Evolutionary conservation across 1,140 invertebrate species (phyloP).

Genomic region (Drosophila prosaltans): DNA sequence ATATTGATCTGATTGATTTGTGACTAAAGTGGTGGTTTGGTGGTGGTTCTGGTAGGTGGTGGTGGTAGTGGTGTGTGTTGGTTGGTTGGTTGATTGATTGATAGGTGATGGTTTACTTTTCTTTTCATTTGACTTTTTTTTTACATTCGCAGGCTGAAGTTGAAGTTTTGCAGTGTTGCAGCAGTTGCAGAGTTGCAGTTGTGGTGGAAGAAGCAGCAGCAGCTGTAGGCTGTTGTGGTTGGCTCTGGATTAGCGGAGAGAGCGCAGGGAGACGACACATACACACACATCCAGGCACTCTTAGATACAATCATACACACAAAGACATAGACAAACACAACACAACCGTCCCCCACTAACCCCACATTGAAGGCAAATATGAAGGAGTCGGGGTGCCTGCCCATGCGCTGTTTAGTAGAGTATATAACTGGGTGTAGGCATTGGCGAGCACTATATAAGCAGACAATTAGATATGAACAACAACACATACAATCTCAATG

Average conservation of each 20-base stretch:
- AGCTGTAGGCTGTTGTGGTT: conserved; percentile 29
- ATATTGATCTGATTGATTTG: conserved; percentile 28
- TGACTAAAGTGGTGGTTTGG: conserved; percentile 53
- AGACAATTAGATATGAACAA: background rate
- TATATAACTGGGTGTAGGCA: background rate
- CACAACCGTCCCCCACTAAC: background rate
- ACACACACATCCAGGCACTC: background rate
- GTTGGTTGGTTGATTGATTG: conserved; percentile 40
- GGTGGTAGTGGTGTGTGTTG: conserved; percentile 35
- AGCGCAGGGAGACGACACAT: conserved; percentile 15
- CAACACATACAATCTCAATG: background rate
- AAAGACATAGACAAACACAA: background rate
- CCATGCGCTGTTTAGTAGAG: background rate
- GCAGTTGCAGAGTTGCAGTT: conserved; percentile 42
- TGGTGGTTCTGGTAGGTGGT: conserved; percentile 39
- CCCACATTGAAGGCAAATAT: background rate
- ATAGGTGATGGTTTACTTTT: conserved; percentile 30
- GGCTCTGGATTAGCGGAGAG: conserved; percentile 26
- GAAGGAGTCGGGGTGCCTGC: background rate
- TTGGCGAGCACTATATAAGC: background rate
- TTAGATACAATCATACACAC: background rate
- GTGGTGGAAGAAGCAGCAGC: conserved; percentile 24
- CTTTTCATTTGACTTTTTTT: conserved; percentile 2
- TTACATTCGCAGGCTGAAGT: conserved; percentile 33
- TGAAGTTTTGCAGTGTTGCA: conserved; percentile 55